phyloP scores from a whole-genome alignment of 2,888 invertebrate genomes.

The Leucozona laternaria region DNA sequence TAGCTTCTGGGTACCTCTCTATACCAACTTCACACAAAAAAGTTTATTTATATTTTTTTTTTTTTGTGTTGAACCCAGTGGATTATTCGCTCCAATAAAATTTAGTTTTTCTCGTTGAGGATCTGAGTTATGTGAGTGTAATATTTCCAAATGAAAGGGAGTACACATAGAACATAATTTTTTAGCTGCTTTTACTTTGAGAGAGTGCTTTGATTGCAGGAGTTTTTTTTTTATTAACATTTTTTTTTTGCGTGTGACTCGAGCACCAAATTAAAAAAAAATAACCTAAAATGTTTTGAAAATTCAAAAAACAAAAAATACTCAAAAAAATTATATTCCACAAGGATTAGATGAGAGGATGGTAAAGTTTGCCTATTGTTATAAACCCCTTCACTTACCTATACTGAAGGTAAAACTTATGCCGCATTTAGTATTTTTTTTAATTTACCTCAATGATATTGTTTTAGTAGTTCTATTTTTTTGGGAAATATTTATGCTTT shows the following conservation, averaged over 20 bases:
- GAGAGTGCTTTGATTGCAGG: slow-evolving; percentile 23
- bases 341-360: slow-evolving; percentile 16
- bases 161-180: slow-evolving; percentile 33
- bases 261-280: background rate
- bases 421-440: background rate
- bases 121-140: slow-evolving; percentile 39
- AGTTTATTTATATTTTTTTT: slow-evolving; percentile 14
- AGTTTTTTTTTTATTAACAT: background rate
- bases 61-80: slow-evolving; percentile 1
- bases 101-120: slow-evolving; percentile 41
- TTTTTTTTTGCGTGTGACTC: slow-evolving; percentile 1
- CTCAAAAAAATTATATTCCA: slow-evolving; percentile 15
- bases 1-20: background rate
- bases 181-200: slow-evolving; percentile 14
- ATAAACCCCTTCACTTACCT: background rate
- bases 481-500: background rate
- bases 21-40: slow-evolving; percentile 11
- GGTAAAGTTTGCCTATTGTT: slow-evolving; percentile 10
- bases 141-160: slow-evolving; percentile 42
- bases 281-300: background rate
- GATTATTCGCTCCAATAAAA: slow-evolving; percentile 56
- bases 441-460: slow-evolving; percentile 12
- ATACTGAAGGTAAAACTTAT: background rate
- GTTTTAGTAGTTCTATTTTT: background rate
- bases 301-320: background rate